Conservation (phyloP, 2,113 vertebrate species). For the Ptyas mucosa region DNA sequence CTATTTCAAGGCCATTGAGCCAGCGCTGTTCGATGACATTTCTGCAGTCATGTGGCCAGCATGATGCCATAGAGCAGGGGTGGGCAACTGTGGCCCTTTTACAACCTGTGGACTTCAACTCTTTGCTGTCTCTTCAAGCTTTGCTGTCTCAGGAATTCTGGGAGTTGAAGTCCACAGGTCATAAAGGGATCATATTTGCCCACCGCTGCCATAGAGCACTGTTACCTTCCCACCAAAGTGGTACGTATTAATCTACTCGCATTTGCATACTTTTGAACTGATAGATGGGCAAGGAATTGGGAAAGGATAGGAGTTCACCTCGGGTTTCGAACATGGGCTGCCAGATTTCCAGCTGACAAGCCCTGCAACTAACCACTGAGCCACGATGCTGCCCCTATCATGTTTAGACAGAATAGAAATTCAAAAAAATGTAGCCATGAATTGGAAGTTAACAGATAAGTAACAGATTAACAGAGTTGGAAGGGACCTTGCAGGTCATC, state of each 20-base stretch:
- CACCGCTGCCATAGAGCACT: neutral
- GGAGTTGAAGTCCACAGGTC: no score
- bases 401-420: neutral
- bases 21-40: neutral
- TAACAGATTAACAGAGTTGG: no score
- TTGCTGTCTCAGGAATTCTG: no score
- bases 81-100: no score
- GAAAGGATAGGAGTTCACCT: neutral
- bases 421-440: neutral
- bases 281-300: neutral
- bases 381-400: neutral
- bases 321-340: neutral
- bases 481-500: no score
- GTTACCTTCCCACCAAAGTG: neutral
- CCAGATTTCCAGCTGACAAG: neutral
- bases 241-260: neutral
- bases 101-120: no score
- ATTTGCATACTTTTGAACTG: neutral
- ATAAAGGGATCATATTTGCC: no score
- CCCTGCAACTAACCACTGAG: neutral
- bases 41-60: neutral
- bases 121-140: no score
- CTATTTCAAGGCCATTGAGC: neutral
- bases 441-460: neutral
- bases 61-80: neutral